Percentiles rank a stretch among this genome's conserved stretches.
phyloP scores from a whole-genome alignment of 1,140 invertebrate genomes.

The Bathynomus jamesi region DNA sequence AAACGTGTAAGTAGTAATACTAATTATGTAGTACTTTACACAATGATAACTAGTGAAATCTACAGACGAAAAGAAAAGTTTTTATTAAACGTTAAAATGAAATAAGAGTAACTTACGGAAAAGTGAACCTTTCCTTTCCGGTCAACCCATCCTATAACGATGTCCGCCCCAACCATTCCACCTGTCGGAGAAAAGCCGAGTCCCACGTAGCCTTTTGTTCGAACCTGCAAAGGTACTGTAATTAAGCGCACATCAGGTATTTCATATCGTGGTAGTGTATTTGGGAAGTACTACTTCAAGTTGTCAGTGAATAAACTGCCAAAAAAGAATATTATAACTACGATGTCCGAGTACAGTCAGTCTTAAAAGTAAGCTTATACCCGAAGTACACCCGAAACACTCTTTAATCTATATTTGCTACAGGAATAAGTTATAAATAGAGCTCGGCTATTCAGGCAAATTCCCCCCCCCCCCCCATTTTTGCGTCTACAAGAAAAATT shows the following conservation, averaged over 20 bases:
- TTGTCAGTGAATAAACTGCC: too few species aligned
- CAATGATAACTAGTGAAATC: neutral
- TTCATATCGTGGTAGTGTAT: neutral
- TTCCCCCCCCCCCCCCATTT: too few species aligned
- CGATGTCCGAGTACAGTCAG: too few species aligned
- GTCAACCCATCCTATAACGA: conserved; percentile 43
- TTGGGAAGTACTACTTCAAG: neutral
- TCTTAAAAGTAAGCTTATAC: too few species aligned
- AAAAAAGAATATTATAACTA: too few species aligned
- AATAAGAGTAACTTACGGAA: neutral
- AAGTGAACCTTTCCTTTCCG: neutral
- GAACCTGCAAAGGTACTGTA: conserved; percentile 45
- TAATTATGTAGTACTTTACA: neutral
- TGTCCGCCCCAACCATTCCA: conserved; percentile 66
- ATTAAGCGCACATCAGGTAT: neutral
- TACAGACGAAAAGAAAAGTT: neutral
- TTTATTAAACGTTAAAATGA: neutral
- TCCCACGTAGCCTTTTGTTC: conserved; percentile 62
- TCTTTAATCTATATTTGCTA: too few species aligned
- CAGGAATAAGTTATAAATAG: too few species aligned
- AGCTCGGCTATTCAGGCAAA: too few species aligned
- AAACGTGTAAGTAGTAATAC: neutral
- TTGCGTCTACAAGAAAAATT: too few species aligned
- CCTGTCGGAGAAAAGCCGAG: conserved; percentile 63
- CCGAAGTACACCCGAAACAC: too few species aligned